Evolutionary conservation across 2,888 invertebrate genomes (phyloP), one percentile per base, ranked within the genome.

Genomic region (Plagodis pulveraria): DNA sequence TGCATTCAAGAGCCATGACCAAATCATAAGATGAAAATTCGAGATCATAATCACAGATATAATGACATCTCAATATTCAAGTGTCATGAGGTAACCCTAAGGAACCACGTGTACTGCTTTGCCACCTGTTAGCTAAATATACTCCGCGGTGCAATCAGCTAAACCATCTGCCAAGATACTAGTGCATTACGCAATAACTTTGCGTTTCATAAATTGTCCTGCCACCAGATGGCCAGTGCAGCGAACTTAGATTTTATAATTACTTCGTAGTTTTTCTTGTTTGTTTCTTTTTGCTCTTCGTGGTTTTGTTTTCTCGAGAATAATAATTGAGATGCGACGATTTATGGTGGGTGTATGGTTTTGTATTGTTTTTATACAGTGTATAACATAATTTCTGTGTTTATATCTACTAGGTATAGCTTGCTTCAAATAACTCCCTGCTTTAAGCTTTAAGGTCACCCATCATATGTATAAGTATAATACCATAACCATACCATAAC

Each of bases 101-200:
- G 12, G 47, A 53, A 63, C 88, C 89, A 87, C 88, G 88, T 84
- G 83, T 75, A 69, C 62, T 65, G 56, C 56, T 65, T 55, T 40
- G 80, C 75, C 91, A 91, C 91, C 91, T 91, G 91, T 90, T 84
- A 76, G 80, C 84, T 87, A 88, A 86, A 87, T 87, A 85, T 86
- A 87, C 80, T 77, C 66, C 60, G 63, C 57, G 75, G 78, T 72
- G 86, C 86, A 91, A 90, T 90, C 89, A 88, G 83, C 89, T 81
- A 75, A 75, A 71, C 72, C 91, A 91, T 89, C 91, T 91, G 91
- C 90, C 73, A 71, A 74, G 72, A 77, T 83, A 80, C 84, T 84
- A 85, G 48, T 49, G 42, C 86, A 87, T 91, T 87, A 84, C 84
- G 89, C 87, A 91, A 91, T 88, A 83, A 83, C 77, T 84, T 78